These are phyloP conservation scores for Apocheima hispidaria DNA, from an alignment of 2,888 invertebrate genomes.

Conservation along the genomic window DNA sequence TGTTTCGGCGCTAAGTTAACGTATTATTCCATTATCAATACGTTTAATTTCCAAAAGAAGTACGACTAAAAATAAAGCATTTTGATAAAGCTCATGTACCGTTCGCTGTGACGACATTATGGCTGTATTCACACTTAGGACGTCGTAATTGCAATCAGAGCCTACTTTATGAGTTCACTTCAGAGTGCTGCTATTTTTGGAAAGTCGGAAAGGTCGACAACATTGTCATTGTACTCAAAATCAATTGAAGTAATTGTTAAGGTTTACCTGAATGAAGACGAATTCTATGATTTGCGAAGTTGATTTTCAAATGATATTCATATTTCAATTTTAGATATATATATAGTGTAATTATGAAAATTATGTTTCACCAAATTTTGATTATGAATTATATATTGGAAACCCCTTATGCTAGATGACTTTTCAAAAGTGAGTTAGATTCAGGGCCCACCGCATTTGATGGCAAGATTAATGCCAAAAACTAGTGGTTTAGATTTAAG, in stretches of 20 bases:
- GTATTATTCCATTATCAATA: too few relatives aligned
- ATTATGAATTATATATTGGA: too few relatives aligned
- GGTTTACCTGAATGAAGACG: background rate
- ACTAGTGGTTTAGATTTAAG: too few relatives aligned
- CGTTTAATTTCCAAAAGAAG: background rate
- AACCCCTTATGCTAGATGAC: too few relatives aligned
- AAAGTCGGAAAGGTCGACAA: constrained; percentile 18
- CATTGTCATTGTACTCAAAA: constrained; percentile 5
- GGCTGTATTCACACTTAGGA: constrained; percentile 20
- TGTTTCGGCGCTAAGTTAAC: too few relatives aligned
- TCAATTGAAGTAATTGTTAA: background rate
- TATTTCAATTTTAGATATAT: too few relatives aligned
- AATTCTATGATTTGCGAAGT: background rate
- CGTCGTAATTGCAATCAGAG: constrained; percentile 31
- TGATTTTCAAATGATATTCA: background rate
- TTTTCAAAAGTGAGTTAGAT: too few relatives aligned
- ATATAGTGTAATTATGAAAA: too few relatives aligned
- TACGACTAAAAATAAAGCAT: background rate
- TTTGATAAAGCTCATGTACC: background rate
- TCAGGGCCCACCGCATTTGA: too few relatives aligned
- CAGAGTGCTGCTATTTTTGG: constrained; percentile 27
- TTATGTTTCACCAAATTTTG: too few relatives aligned
- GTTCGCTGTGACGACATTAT: constrained; percentile 23
- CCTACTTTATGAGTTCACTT: constrained; percentile 35
- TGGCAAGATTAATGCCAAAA: too few relatives aligned